These are phyloP conservation scores for Ips typographus DNA, from an alignment of 1,140 invertebrate genomes.

Conservation along the genomic window DNA sequence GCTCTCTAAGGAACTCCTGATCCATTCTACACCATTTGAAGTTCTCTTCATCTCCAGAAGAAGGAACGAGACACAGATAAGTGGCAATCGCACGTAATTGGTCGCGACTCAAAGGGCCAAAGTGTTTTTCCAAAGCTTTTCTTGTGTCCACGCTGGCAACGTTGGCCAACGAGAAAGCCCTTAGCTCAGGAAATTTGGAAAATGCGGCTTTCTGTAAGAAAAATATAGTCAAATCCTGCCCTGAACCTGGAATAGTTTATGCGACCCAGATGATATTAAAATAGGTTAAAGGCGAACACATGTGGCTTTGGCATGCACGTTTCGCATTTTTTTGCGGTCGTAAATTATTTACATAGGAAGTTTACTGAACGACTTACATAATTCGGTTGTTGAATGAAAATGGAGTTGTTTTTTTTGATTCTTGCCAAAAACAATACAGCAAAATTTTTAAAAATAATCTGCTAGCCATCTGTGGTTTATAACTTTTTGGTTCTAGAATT, in stretches of 20 bases:
- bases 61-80: slow-evolving; percentile 83
- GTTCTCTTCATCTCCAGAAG: slow-evolving; percentile 65
- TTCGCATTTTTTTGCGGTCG: too few species aligned
- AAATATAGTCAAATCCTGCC: neutral
- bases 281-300: too few species aligned
- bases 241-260: neutral
- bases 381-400: too few species aligned
- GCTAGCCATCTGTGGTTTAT: too few species aligned
- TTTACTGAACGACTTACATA: too few species aligned
- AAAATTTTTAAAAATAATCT: too few species aligned
- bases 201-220: slow-evolving; percentile 84
- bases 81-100: slow-evolving; percentile 83
- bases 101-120: slow-evolving; percentile 74
- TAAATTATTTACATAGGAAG: too few species aligned
- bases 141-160: slow-evolving; percentile 92
- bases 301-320: too few species aligned
- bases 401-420: too few species aligned
- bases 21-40: slow-evolving; percentile 75
- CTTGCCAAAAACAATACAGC: too few species aligned
- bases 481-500: too few species aligned
- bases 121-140: slow-evolving; percentile 82
- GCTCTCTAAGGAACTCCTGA: slow-evolving; percentile 79
- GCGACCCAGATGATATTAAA: too few species aligned
- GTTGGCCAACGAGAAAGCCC: slow-evolving; percentile 88
- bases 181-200: slow-evolving; percentile 84